phyloP scores from a whole-genome alignment of 2,888 invertebrate genomes.

The Nebria brevicollis region DNA sequence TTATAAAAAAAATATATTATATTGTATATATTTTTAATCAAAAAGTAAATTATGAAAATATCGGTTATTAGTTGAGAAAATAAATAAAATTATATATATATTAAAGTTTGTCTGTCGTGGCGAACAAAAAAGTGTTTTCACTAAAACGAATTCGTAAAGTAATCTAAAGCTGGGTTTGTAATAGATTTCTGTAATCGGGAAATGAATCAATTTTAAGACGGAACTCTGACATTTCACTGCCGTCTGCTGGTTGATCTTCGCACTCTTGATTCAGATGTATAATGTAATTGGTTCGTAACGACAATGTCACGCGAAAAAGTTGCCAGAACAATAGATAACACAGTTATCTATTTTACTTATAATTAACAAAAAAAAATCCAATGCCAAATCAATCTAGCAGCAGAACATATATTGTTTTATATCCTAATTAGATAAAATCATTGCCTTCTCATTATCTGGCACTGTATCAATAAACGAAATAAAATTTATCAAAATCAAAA shows the following conservation, averaged over 20 bases:
- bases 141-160: background rate
- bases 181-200: slow-evolving; percentile 46
- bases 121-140: background rate
- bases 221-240: slow-evolving; percentile 40
- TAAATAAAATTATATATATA: background rate
- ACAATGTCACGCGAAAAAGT: slow-evolving; percentile 28
- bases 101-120: background rate
- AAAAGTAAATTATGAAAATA: background rate
- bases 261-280: slow-evolving; percentile 34
- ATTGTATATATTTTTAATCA: too few relatives aligned
- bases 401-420: too few relatives aligned
- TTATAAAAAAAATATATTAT: slow-evolving; percentile 34
- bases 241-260: slow-evolving; percentile 28
- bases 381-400: too few relatives aligned
- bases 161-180: slow-evolving; percentile 5
- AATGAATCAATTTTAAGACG: slow-evolving; percentile 44
- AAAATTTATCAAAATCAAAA: too few relatives aligned
- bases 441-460: too few relatives aligned
- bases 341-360: background rate
- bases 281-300: slow-evolving; percentile 37
- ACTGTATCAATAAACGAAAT: too few relatives aligned
- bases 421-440: too few relatives aligned
- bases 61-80: background rate
- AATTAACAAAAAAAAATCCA: too few relatives aligned
- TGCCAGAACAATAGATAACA: slow-evolving; percentile 27